Evolutionary conservation across 1,140 invertebrate genomes (phyloP), one percentile per base, ranked within the genome.

Genomic region (Drosophila truncata): DNA sequence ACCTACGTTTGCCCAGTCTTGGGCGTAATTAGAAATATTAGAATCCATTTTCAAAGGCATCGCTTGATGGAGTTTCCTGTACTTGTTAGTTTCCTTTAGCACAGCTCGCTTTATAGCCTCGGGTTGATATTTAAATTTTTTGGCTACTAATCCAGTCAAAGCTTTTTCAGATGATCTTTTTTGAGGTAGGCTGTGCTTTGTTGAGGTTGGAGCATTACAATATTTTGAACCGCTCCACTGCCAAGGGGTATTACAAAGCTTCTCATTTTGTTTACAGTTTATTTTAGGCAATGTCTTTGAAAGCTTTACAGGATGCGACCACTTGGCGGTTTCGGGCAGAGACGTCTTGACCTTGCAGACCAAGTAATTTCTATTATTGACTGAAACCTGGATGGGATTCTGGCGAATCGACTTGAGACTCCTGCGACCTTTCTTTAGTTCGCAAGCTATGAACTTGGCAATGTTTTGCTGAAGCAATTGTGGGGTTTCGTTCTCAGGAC

Each of bases 1-100:
- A 59, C 62, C 0, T 63, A 91, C 86, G 31, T 83, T 70, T 8
- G 87, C 87, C 87, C 87, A 91, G 1, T 73, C 70, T 31, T 91
- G 80, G 2, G 87, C 87, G 10, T 75, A 64, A 0, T n/a, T 25
- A 7, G 27, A 57, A 10, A 86, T 16, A 5, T 61, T 6, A 5
- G 50, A 16, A 37, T 78, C 49, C 42, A 83, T 46, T 62, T 18
- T 23, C 18, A 83, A 29, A 16, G 61, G 58, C 16, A 29, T 33
- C 5, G 49, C 63, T 6, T 60, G 41, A 37, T 86, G 82, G 14
- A 61, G 44, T 39, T 52, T 61, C 9, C 82, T 60, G 46, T 78
- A 83, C 25, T 54, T 54, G 42, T 86, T 86, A 2, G 65, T 77
- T 39, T 63, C 67, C 5, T 37, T 52, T 1, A 71, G 13, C 4